A percentile compares a stretch with the other conserved stretches of the same genome.
Evolutionary conservation across 1,140 invertebrate genomes (phyloP).

Genomic region (Oncopeltus fasciatus): DNA sequence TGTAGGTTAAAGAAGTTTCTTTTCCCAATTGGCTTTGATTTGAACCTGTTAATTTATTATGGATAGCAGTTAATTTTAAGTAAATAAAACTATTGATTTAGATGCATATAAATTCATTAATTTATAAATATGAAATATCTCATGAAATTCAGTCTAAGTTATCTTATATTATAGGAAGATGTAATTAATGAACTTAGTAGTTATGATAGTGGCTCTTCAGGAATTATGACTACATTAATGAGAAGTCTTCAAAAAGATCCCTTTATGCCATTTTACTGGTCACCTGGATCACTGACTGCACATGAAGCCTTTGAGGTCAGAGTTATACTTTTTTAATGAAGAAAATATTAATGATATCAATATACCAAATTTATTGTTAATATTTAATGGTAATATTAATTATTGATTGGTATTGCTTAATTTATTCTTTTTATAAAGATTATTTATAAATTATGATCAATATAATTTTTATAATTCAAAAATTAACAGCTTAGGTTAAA

Average conservation of each 20-base stretch:
- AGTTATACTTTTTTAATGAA: slow-evolving; percentile 22
- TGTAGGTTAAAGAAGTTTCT: too few relatives aligned
- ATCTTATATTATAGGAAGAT: slow-evolving; percentile 35
- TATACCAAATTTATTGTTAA: too few relatives aligned
- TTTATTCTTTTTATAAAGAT: too few relatives aligned
- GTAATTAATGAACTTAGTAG: slow-evolving; percentile 47
- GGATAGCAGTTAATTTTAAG: too few relatives aligned
- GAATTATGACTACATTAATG: slow-evolving; percentile 25
- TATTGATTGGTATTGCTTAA: too few relatives aligned
- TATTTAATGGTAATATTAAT: background rate
- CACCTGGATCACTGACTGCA: slow-evolving; percentile 46
- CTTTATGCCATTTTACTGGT: slow-evolving; percentile 35
- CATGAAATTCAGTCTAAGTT: too few relatives aligned
- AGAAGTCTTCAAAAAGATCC: slow-evolving; percentile 23
- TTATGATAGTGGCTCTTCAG: slow-evolving; percentile 36
- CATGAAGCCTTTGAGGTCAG: slow-evolving; percentile 47
- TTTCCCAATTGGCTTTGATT: background rate
- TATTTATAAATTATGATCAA: too few relatives aligned
- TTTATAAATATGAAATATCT: slow-evolving; percentile 13
- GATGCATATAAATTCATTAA: slow-evolving; percentile 3
- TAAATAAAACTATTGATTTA: slow-evolving; percentile 7
- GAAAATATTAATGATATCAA: too few relatives aligned
- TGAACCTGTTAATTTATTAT: background rate
- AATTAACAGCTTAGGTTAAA: too few relatives aligned
- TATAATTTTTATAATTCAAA: too few relatives aligned